Evolutionary conservation across 2,888 invertebrate genomes (phyloP).

Genomic region (Thera britannica): DNA sequence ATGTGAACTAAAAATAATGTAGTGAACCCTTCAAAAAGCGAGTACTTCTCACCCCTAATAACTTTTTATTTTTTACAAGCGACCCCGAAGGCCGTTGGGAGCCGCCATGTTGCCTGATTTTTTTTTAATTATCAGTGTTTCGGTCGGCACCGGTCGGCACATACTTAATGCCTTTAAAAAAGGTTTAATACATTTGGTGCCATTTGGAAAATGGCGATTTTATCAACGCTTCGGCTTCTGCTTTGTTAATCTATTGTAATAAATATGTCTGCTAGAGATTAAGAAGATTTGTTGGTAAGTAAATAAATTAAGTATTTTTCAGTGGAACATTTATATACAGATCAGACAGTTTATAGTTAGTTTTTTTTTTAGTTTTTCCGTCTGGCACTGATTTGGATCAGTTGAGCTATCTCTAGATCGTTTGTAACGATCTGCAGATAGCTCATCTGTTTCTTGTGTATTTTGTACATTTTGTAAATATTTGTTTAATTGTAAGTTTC

Average conservation of each 20-base stretch:
- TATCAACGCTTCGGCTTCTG: constrained; percentile 35
- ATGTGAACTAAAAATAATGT: too few species aligned
- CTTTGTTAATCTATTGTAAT: constrained; percentile 33
- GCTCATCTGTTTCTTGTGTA: too few species aligned
- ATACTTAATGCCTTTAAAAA: constrained; percentile 37
- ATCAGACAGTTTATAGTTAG: too few species aligned
- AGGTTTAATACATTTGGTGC: constrained; percentile 33
- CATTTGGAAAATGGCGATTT: constrained; percentile 39
- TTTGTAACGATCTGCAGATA: too few species aligned
- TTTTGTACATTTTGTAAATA: too few species aligned
- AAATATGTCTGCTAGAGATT: constrained; percentile 30
- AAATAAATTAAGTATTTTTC: constrained; percentile 17
- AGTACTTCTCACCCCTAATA: constrained; percentile 12
- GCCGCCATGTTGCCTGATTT: constrained; percentile 72
- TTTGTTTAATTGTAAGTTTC: too few species aligned
- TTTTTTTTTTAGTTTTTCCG: too few species aligned
- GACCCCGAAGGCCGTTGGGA: constrained; percentile 58
- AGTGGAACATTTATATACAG: not conserved
- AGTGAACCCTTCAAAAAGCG: constrained; percentile 1
- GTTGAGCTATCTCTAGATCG: too few species aligned
- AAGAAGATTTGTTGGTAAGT: constrained; percentile 16
- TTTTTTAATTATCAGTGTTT: constrained; percentile 67
- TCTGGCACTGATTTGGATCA: too few species aligned
- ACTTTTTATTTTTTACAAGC: constrained; percentile 60
- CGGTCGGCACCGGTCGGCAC: constrained; percentile 32